Evolutionary conservation across 2,113 vertebrate genomes (phyloP).

Genomic region (Polypterus senegalus): DNA sequence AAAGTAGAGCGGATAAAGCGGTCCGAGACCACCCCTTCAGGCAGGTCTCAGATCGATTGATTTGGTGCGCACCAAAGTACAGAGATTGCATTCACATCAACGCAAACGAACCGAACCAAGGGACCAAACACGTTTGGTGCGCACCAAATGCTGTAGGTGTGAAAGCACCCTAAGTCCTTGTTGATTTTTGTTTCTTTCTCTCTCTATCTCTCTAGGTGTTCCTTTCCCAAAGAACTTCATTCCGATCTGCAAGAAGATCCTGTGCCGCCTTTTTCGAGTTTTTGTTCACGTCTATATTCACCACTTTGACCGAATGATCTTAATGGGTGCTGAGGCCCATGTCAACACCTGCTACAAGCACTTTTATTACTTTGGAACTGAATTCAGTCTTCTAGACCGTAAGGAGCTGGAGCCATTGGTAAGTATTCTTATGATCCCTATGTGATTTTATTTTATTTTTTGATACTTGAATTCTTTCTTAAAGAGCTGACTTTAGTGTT

Average conservation of each 20-base stretch:
- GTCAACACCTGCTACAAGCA: slow-evolving; percentile 83
- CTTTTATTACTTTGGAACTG: slow-evolving; percentile 76
- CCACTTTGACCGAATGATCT: slow-evolving; percentile 69
- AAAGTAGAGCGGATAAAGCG: too few relatives aligned
- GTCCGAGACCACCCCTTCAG: too few relatives aligned
- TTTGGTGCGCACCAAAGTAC: too few relatives aligned
- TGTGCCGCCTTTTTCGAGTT: slow-evolving; percentile 69
- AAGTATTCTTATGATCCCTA: slow-evolving; percentile 24
- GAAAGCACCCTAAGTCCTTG: too few relatives aligned
- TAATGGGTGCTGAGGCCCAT: slow-evolving; percentile 70
- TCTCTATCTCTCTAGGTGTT: slow-evolving; percentile 41
- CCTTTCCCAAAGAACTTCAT: slow-evolving; percentile 78
- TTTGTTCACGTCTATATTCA: slow-evolving; percentile 78
- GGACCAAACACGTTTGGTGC: too few relatives aligned
- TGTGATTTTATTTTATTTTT: too few relatives aligned
- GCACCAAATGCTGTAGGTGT: too few relatives aligned
- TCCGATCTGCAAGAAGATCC: slow-evolving; percentile 77
- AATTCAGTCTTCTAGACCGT: slow-evolving; percentile 70
- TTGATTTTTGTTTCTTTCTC: background rate
- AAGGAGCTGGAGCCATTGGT: slow-evolving; percentile 79
- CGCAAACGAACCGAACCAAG: too few relatives aligned
- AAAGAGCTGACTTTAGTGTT: too few relatives aligned
- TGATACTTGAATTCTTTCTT: too few relatives aligned
- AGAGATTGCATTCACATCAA: too few relatives aligned
- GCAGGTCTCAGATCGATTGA: too few relatives aligned